Evolutionary conservation across 2,888 invertebrate genomes (phyloP).

Genomic region (Cryptophagus acutangulus): DNA sequence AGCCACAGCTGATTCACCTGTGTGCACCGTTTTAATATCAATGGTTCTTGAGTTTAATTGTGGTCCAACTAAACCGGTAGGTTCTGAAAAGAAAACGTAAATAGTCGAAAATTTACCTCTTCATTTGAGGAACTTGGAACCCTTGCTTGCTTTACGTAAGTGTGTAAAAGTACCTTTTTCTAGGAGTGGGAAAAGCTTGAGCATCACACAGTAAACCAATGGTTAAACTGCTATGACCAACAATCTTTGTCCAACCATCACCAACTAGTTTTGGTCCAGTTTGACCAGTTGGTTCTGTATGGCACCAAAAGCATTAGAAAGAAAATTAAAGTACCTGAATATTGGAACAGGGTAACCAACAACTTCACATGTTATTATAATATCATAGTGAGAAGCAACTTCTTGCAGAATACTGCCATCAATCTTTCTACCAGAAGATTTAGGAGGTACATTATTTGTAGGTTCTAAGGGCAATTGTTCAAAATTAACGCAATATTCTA

Average conservation of each 20-base stretch:
- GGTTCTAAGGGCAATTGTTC: constrained; percentile 55
- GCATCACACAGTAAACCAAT: constrained; percentile 52
- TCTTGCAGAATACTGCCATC: constrained; percentile 52
- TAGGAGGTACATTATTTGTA: constrained; percentile 61
- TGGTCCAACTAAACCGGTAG: constrained; percentile 63
- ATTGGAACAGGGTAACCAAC: constrained; percentile 66
- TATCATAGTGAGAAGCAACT: constrained; percentile 40
- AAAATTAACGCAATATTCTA: not conserved
- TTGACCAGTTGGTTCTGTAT: constrained; percentile 52
- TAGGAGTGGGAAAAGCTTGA: constrained; percentile 55
- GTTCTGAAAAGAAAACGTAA: constrained; percentile 50
- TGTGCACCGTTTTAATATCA: constrained; percentile 42
- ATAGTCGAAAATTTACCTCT: constrained; percentile 10
- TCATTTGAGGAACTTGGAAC: constrained; percentile 12
- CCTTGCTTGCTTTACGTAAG: constrained; percentile 17
- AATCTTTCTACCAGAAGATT: constrained; percentile 48
- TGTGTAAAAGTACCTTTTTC: constrained; percentile 48
- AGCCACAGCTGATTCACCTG: constrained; percentile 50
- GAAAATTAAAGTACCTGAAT: constrained; percentile 57
- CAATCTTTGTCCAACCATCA: constrained; percentile 53
- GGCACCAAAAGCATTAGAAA: constrained; percentile 3
- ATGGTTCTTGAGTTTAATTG: constrained; percentile 58
- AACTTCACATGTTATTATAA: constrained; percentile 62
- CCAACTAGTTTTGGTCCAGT: constrained; percentile 51
- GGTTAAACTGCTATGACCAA: constrained; percentile 32